Evolutionary conservation across 2,888 invertebrate genomes (phyloP), one percentile per base, ranked within the genome.

Genomic region (Cetonia aurata): DNA sequence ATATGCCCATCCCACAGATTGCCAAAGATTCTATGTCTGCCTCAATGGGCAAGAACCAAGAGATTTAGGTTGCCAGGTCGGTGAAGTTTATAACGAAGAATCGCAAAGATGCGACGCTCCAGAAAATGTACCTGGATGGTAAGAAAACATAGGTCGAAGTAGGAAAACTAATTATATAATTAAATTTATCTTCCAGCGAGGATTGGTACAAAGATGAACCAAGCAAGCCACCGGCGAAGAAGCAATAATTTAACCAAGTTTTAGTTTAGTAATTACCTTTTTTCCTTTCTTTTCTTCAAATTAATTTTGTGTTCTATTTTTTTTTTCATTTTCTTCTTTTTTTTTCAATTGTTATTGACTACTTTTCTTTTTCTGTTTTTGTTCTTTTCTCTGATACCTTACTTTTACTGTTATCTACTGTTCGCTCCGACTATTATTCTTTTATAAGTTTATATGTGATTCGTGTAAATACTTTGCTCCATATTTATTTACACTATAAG

Each of bases 21-120:
- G 96, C 86, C 94, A 95, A 84, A 91, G 94, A 79, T 96, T 96
- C 90, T 96, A 95, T 85, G 95, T 96, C 37, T 96, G 96, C 84
- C 85, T 96, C 77, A 95, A 93, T 83, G 94, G 94, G 12, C 87
- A 91, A 33, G 95, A 93, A 77, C 95, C 96, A n/a, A 89, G 96
- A 74, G 94, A 95, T 83, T 90, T 95, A 74, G 94, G 95, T 41
- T 96, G 96, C 86, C 89, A 90, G 80, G 89, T 91, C 67, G 95
- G 96, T 71, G 93, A 94, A 81, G 96, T 96, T n/a, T 96, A 96
- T 88, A 96, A 96, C 81, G 94, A 95, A 76, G 92, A 91, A 75
- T 86, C 89, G 0, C 92, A 94, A 84, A 90, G 89, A 82, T 96
- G 96, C 83, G 96, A 96, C 83, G 91, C 93, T 1, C 96, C 96